Evolutionary conservation across 2,113 vertebrate species (phyloP).

Genomic region (Megaceryle maxima): DNA sequence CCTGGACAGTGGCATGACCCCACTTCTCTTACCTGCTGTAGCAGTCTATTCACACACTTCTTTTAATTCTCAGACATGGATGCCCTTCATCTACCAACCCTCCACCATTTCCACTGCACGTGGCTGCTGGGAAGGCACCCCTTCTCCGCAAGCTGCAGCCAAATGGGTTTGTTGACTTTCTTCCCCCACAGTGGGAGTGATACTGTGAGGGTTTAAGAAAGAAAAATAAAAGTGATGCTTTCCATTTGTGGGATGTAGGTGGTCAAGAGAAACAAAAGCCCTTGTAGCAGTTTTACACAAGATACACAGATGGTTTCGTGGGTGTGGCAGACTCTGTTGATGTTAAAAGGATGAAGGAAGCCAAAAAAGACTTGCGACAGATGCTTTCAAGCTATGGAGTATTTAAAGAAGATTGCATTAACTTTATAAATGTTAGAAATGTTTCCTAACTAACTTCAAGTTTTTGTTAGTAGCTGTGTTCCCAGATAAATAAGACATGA

Average conservation of each 20-base stretch:
- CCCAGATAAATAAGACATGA: background rate
- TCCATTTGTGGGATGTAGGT: conserved; percentile 91
- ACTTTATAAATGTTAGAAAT: conserved; percentile 58
- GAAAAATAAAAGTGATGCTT: conserved; percentile 79
- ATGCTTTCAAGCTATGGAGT: conserved; percentile 50
- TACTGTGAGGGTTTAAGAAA: conserved; percentile 80
- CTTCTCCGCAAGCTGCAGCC: conserved; percentile 81
- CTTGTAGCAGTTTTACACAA: conserved; percentile 87
- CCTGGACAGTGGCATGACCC: background rate
- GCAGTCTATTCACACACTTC: background rate
- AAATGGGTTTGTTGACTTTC: conserved; percentile 85
- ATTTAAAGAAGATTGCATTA: conserved; percentile 52
- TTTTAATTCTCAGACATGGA: conserved; percentile 69
- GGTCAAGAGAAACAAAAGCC: conserved; percentile 92
- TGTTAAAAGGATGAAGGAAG: conserved; percentile 89
- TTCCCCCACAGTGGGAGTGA: conserved; percentile 87
- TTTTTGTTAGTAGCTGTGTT: background rate
- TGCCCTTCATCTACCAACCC: conserved; percentile 74
- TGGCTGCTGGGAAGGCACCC: conserved; percentile 81
- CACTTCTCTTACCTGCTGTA: background rate
- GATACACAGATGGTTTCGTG: conserved; percentile 90
- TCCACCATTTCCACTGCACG: conserved; percentile 74
- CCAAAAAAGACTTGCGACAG: conserved; percentile 77
- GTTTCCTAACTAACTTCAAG: conserved; percentile 4
- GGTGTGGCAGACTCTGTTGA: conserved; percentile 96